Base-by-base conservation (phyloP, 2,113 vertebrate genomes). In the Ameiurus melas region DNA sequence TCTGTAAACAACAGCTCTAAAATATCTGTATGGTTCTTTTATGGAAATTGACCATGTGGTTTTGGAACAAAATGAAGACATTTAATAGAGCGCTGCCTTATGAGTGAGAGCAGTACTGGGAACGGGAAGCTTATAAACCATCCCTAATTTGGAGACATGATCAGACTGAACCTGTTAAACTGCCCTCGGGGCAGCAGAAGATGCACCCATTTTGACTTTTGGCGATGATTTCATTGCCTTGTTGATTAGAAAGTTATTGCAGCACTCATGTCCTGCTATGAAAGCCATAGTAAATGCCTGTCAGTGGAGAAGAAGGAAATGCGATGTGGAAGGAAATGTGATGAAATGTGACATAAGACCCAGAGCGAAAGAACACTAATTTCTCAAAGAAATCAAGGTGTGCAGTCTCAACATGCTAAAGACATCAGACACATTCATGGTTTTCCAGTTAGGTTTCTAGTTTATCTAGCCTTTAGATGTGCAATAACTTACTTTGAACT, bases 51-150 rank as follows among this genome's bases (percentile, higher is more conserved):
- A 27, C 4, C 5, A 57, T 16, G 39, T 75, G 70, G 9, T 70
- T 87, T 87, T 53, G 51, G 58, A 53, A 58, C n/a, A 85, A 16
- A 43, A 57, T 43, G 27, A 78, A 84, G 5, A 30, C 12, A 2
- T 87, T 85, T 57, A 30, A 58, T 53, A 39, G 84, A 85, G 16
- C 30, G 22, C 25, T 13, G 13, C 9, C 17, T 47, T 53, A 19
- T 66, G 22, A 57, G 2, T 70, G 14, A 77, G 68, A 84, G 68
- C n/a, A 51, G 9, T 84, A 77, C 57, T 36, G 66, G 66, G 75
- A 87, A 43, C 25, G 6, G 75, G 57, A 79, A 51, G 77, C 62
- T 82, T 51, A 30, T 78, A 64, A 79, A 79, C 57, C 43, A 25
- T 51, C 16, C 19, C 78, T 68, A 27, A 36, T 70, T 81, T 57